These are phyloP conservation scores for Solenopsis invicta DNA, from an alignment of 1,140 invertebrate species.

Conservation along the genomic window DNA sequence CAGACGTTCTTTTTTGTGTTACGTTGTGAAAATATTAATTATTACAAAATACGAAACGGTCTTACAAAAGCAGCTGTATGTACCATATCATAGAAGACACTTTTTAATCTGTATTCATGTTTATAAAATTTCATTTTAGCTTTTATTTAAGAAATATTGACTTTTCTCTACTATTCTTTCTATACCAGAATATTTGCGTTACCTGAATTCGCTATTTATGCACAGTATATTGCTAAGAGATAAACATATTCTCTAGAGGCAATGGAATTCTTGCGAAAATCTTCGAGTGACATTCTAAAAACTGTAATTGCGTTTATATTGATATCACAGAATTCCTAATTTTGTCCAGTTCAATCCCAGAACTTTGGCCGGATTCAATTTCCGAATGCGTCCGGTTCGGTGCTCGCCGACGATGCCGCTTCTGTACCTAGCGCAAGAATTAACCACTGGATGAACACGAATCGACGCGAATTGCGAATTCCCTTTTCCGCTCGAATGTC, in stretches of 20 bases:
- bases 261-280: neutral
- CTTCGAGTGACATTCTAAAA: neutral
- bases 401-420: constrained; percentile 5
- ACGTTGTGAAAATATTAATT: too few relatives aligned
- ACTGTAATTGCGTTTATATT: neutral
- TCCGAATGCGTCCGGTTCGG: neutral
- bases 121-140: too few relatives aligned
- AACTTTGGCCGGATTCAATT: constrained; percentile 28
- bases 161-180: too few relatives aligned
- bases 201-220: neutral
- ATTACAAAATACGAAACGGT: too few relatives aligned
- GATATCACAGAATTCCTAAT: neutral
- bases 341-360: neutral
- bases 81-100: too few relatives aligned
- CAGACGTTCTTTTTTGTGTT: too few relatives aligned
- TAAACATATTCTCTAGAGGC: neutral
- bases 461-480: constrained; percentile 58
- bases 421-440: constrained; percentile 35
- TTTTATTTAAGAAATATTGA: too few relatives aligned
- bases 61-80: too few relatives aligned
- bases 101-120: too few relatives aligned
- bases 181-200: neutral
- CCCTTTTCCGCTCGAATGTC: constrained; percentile 48
- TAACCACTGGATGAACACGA: constrained; percentile 45
- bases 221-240: neutral